These are phyloP conservation scores for Heteromurus nitidus DNA, from an alignment of 2,888 invertebrate species.

Conservation along the genomic window DNA sequence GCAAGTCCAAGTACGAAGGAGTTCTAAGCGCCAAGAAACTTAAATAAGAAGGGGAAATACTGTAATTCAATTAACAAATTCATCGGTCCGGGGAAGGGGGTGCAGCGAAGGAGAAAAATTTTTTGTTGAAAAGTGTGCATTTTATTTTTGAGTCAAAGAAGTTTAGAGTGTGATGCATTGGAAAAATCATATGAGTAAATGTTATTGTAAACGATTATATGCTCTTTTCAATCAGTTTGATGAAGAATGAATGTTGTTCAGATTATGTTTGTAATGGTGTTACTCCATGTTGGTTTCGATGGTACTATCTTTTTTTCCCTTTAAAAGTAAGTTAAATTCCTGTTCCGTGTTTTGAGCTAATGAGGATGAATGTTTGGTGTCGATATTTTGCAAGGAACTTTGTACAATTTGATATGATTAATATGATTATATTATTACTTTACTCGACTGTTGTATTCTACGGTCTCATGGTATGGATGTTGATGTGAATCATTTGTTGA, in stretches of 20 bases:
- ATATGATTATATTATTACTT: slow-evolving; percentile 9
- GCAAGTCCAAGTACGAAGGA: slow-evolving; percentile 93
- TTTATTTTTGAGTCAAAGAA: slow-evolving; percentile 12
- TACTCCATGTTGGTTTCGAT: no score
- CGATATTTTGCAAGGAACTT: neutral
- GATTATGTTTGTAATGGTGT: no score
- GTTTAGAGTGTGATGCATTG: no score
- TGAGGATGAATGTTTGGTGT: slow-evolving; percentile 3
- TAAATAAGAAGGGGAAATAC: no score
- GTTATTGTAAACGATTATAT: no score
- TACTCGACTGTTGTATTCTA: slow-evolving; percentile 1
- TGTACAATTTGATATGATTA: neutral
- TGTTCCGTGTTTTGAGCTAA: neutral
- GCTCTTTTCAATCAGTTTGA: no score
- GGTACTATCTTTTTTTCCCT: no score
- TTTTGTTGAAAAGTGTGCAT: slow-evolving; percentile 1
- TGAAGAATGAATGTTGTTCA: no score
- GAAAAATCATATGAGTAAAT: no score
- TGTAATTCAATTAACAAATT: no score
- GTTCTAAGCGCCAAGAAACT: slow-evolving; percentile 71
- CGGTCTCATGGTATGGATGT: neutral
- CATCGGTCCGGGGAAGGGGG: no score
- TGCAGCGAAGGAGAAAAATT: neutral
- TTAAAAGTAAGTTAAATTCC: no score
- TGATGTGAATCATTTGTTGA: neutral